Evolutionary conservation across 2,113 vertebrate species (phyloP).

Genomic region (Alces alces): DNA sequence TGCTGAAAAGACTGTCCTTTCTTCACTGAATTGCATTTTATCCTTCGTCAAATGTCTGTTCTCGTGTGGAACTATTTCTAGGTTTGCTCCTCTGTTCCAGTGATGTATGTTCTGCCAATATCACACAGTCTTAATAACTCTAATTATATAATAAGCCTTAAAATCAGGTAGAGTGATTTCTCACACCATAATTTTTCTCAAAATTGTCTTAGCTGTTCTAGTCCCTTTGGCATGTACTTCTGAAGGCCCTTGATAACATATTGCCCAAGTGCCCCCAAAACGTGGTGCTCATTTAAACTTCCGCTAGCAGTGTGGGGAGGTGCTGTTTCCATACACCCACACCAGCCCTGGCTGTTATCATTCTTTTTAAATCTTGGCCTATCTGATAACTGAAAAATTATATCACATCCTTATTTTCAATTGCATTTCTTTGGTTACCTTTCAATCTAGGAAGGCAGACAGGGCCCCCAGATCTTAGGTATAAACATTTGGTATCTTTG

Average conservation of each 20-base stretch:
- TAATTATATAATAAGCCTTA: background rate
- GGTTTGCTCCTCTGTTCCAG: background rate
- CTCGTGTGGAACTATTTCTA: background rate
- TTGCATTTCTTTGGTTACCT: slow-evolving; percentile 1
- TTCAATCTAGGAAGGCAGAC: background rate
- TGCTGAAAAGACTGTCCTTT: background rate
- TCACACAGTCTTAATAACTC: background rate
- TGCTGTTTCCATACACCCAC: slow-evolving; percentile 45
- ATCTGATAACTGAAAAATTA: slow-evolving; percentile 69
- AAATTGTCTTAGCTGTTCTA: background rate
- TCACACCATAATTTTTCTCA: background rate
- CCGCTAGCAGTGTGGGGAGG: background rate
- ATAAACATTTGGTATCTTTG: background rate
- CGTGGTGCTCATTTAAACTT: background rate
- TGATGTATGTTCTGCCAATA: background rate
- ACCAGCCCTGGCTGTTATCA: background rate
- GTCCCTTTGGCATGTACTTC: background rate
- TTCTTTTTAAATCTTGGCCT: slow-evolving; percentile 42
- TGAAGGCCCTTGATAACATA: background rate
- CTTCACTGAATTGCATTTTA: background rate
- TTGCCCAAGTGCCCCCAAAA: background rate
- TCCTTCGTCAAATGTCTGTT: background rate
- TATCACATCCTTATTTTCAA: slow-evolving; percentile 29
- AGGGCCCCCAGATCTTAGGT: background rate
- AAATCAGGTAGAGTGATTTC: background rate